Conservation (phyloP, 2,888 invertebrate genomes). For the Lucinisca nassula region DNA sequence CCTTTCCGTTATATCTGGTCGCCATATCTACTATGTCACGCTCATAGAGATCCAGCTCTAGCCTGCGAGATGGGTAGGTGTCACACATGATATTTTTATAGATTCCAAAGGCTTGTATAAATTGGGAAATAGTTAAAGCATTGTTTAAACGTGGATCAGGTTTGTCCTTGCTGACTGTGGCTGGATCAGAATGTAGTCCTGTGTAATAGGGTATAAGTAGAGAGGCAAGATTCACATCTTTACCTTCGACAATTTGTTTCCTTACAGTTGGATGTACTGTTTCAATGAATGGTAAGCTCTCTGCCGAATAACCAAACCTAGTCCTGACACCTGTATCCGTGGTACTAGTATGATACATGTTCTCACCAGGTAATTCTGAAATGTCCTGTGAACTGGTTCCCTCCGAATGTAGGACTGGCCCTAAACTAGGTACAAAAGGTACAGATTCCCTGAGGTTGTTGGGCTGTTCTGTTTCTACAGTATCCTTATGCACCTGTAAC, state of each 20-base stretch:
- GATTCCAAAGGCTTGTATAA: slow-evolving; percentile 45
- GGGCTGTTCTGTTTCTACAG: no score
- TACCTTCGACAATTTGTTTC: slow-evolving; percentile 33
- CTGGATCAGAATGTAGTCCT: background rate
- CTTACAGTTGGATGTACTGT: slow-evolving; percentile 16
- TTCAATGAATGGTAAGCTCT: slow-evolving; percentile 28
- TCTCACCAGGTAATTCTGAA: background rate
- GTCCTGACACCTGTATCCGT: background rate
- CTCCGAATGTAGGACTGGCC: no score
- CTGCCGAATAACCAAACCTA: slow-evolving; percentile 22
- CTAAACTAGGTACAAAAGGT: no score
- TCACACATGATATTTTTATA: slow-evolving; percentile 41
- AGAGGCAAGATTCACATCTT: slow-evolving; percentile 27
- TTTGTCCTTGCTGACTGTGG: background rate
- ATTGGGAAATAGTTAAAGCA: background rate
- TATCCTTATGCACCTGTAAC: no score
- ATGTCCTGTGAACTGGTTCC: background rate
- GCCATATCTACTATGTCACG: slow-evolving; percentile 52
- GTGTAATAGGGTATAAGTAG: slow-evolving; percentile 24
- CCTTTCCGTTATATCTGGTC: slow-evolving; percentile 21
- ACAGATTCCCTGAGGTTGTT: no score
- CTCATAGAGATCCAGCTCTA: slow-evolving; percentile 43
- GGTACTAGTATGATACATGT: background rate
- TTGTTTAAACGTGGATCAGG: background rate
- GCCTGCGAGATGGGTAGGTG: slow-evolving; percentile 9